These are phyloP conservation scores for Drosophila eohydei DNA, from an alignment of 2,888 invertebrate genomes.

Conservation along the genomic window DNA sequence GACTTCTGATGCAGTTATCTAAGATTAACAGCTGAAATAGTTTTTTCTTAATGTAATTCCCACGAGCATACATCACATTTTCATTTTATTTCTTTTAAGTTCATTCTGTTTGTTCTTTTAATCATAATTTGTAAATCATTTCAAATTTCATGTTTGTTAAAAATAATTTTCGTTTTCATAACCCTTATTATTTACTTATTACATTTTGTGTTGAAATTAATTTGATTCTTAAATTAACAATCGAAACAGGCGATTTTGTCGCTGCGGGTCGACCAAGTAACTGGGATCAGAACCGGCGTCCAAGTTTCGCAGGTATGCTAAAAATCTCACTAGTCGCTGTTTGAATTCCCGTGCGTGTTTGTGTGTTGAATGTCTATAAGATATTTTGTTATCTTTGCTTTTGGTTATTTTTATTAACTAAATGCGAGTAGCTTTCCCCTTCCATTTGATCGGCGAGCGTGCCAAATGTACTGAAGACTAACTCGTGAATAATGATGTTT, in stretches of 20 bases:
- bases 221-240: constrained; percentile 45
- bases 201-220: constrained; percentile 26
- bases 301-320: constrained; percentile 89
- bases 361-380: constrained; percentile 28
- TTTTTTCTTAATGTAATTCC: background rate
- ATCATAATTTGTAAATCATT: background rate
- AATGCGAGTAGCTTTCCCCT: constrained; percentile 24
- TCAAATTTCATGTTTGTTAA: constrained; percentile 2
- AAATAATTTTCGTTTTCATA: constrained; percentile 17
- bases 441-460: background rate
- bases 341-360: constrained; percentile 36
- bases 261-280: constrained; percentile 95
- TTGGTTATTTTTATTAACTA: constrained; percentile 9
- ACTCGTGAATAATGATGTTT: constrained; percentile 27
- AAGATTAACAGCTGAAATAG: background rate
- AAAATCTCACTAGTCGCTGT: constrained; percentile 34
- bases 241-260: constrained; percentile 84
- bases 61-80: background rate
- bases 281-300: constrained; percentile 91
- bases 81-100: background rate
- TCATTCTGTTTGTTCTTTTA: background rate
- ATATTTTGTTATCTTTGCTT: constrained; percentile 11
- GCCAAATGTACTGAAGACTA: background rate
- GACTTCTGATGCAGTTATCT: too few relatives aligned
- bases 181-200: constrained; percentile 29